phyloP scores from a whole-genome alignment of 92 coral and sea anemone species.

The Actinernus sp. region DNA sequence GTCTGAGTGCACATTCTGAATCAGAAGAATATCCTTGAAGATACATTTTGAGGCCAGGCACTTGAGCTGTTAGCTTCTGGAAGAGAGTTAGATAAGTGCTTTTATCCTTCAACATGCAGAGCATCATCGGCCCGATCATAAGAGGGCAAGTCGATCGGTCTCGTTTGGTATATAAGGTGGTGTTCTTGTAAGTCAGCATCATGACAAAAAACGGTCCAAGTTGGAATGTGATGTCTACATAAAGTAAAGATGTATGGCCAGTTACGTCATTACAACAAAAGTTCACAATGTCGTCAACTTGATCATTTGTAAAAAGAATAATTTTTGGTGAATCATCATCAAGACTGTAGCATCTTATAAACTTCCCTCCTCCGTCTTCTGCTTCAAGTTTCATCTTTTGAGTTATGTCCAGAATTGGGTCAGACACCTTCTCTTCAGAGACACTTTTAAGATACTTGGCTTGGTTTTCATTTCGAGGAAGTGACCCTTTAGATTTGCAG shows the following conservation, averaged over 20 bases:
- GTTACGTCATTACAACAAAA: constrained; percentile 53
- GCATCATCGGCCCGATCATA: constrained; percentile 43
- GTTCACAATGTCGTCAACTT: constrained; percentile 54
- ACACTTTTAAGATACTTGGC: constrained; percentile 21
- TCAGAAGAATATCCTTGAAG: constrained; percentile 59
- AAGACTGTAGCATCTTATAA: constrained; percentile 43
- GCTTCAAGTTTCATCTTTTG: constrained; percentile 57
- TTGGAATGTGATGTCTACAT: constrained; percentile 55
- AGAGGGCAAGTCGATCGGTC: constrained; percentile 30
- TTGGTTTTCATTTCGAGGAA: constrained; percentile 47
- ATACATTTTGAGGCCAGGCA: constrained; percentile 48
- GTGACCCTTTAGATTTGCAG: constrained; percentile 34
- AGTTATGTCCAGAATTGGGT: constrained; percentile 65
- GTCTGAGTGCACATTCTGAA: constrained; percentile 39
- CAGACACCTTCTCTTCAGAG: constrained; percentile 21
- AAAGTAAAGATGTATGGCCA: constrained; percentile 52
- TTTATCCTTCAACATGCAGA: constrained; percentile 68
- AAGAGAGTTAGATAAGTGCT: constrained; percentile 50
- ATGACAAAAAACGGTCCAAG: constrained; percentile 68
- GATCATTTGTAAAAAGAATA: constrained; percentile 60
- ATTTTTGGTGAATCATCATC: constrained; percentile 69
- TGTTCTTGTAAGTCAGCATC: constrained; percentile 39
- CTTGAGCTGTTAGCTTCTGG: constrained; percentile 57
- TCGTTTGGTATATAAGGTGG: constrained; percentile 34
- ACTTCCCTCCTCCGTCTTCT: constrained; percentile 44